Evolutionary conservation across 2,888 invertebrate species (phyloP), one percentile per base, ranked within the genome.

Genomic region (Encarsia formosa): DNA sequence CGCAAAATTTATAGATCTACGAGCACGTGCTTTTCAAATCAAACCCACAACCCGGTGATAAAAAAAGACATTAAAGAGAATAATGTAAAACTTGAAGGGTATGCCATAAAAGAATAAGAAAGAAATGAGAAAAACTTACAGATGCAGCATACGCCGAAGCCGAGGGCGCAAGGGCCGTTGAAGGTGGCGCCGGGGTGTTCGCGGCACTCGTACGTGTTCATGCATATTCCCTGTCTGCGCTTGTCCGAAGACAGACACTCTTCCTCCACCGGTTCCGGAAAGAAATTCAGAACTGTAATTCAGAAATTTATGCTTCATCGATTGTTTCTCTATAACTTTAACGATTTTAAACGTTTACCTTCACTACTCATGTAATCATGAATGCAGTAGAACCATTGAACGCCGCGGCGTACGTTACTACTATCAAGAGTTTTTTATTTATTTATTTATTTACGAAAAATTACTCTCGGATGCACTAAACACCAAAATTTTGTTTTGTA

Each of bases 71-170:
- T n/a, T n/a, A n/a, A n/a, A n/a, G n/a, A n/a, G n/a, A n/a, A n/a
- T n/a, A n/a, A n/a, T n/a, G n/a, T n/a, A n/a, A n/a, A n/a, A n/a
- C n/a, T n/a, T n/a, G n/a, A n/a, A n/a, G n/a, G n/a, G n/a, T n/a
- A n/a, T n/a, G n/a, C n/a, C n/a, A n/a, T n/a, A n/a, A n/a, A n/a
- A n/a, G n/a, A n/a, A n/a, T n/a, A n/a, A n/a, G n/a, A n/a, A n/a
- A n/a, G 3, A 18, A 23, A 29, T 13, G 18, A 8, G n/a, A 8
- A n/a, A 19, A n/a, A 56, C 88, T 84, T 73, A 90, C 90, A 90
- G 48, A 90, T 82, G 72, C 91, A 91, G 68, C 91, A 91, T 9
- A 90, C 89, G 1, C 91, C 91, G 58, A 91, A 87, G 8, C 91
- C 90, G 56, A 87, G 80, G 0, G 90, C 90, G 65, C 91, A 91